Evolutionary conservation across 2,888 invertebrate species (phyloP), one percentile per base, ranked within the genome.

Genomic region (Euproctis similis): DNA sequence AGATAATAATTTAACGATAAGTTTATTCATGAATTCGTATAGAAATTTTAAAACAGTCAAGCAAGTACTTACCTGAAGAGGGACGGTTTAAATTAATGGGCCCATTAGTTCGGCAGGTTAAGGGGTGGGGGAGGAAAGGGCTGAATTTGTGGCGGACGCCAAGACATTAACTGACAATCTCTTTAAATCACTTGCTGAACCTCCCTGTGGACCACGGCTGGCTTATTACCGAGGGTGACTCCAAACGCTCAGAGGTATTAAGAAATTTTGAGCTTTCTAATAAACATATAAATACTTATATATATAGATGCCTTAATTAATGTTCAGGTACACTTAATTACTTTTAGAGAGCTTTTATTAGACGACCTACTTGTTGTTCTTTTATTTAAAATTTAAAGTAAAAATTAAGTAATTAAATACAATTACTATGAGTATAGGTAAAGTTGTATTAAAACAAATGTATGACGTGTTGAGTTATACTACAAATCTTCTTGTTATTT

Each of bases 151-250:
- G 75, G 74, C 59, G 62, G 60, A 59, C 69, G 55, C 51, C 47
- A 60, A 51, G 67, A 69, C 73, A 76, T 80, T 76, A 77, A 71
- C 76, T 72, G 75, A 73, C 71, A 74, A 77, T 76, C 74, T 75
- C 72, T 72, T 73, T 77, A 77, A 80, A 78, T 80, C 76, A 76
- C 80, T 81, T 70, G 74, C 67, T 53, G 71, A 72, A 67, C 70
- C 66, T 64, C 69, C 71, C 66, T 41, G 42, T 54, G 63, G 68
- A 47, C 62, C 60, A 50, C 46, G 36, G 37, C 60, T 50, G 60
- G 49, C 68, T 76, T 76, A 78, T 77, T 77, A 70, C 65, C 36
- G 51, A 67, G 80, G 75, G 75, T 67, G 65, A 58, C 57, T 40
- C 38, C 34, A 31, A 61, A 59, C 47, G 55, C 46, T 53, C 44